Percentiles rank a stretch among this genome's conserved stretches.
Conservation (phyloP, 2,888 invertebrate species). For the Erynnis tages region DNA sequence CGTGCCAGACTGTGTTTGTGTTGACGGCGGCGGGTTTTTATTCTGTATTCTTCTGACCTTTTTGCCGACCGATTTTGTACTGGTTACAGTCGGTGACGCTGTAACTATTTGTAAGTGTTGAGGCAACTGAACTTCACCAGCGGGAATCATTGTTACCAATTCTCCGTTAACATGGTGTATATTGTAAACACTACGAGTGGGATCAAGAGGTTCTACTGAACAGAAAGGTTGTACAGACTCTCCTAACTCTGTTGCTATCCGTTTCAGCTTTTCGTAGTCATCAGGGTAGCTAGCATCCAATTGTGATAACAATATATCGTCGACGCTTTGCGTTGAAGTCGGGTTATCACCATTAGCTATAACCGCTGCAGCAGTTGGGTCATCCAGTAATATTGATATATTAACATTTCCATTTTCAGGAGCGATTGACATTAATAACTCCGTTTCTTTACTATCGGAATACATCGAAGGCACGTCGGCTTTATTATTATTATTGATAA, state of each 20-base stretch:
- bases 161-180: slow-evolving; percentile 75
- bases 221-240: slow-evolving; percentile 89
- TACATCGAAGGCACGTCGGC: slow-evolving; percentile 81
- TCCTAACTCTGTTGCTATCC: slow-evolving; percentile 91
- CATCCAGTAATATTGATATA: slow-evolving; percentile 75
- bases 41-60: slow-evolving; percentile 86
- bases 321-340: slow-evolving; percentile 83
- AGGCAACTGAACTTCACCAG: slow-evolving; percentile 67
- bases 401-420: slow-evolving; percentile 67
- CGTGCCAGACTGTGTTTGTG: slow-evolving; percentile 60
- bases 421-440: slow-evolving; percentile 68
- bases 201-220: slow-evolving; percentile 78
- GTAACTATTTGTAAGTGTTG: slow-evolving; percentile 81
- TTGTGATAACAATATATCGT: slow-evolving; percentile 86
- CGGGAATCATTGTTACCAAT: slow-evolving; percentile 74
- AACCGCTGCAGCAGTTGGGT: slow-evolving; percentile 62
- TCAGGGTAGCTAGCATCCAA: slow-evolving; percentile 86
- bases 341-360: slow-evolving; percentile 76
- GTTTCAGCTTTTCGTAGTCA: slow-evolving; percentile 92
- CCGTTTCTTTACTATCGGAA: slow-evolving; percentile 64
- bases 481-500: slow-evolving; percentile 74
- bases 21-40: slow-evolving; percentile 71
- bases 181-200: slow-evolving; percentile 78
- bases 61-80: slow-evolving; percentile 84
- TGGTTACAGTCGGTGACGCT: slow-evolving; percentile 82